Percentiles rank a stretch among this genome's conserved stretches.
Conservation (phyloP, 2,888 invertebrate genomes). For the Melangyna quadrimaculata region DNA sequence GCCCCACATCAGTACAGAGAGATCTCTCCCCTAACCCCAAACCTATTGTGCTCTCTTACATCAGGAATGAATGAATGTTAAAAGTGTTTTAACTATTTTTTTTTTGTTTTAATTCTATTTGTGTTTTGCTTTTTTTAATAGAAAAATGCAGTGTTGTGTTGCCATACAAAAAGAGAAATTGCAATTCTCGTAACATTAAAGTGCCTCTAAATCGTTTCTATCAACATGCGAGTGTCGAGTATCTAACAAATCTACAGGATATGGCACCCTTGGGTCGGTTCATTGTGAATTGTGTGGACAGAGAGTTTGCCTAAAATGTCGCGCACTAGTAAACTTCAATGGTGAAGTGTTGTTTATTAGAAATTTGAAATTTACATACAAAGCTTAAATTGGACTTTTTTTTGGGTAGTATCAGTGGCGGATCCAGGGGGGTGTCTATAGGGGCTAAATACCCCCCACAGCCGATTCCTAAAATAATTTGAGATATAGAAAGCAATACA, state of each 20-base stretch:
- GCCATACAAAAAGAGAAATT: slow-evolving; percentile 61
- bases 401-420: no score
- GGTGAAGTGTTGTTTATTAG: slow-evolving; percentile 53
- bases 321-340: slow-evolving; percentile 9
- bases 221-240: slow-evolving; percentile 23
- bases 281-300: not conserved
- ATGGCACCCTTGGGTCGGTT: not conserved
- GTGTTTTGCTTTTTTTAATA: not conserved
- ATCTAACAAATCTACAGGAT: slow-evolving; percentile 1
- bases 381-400: no score
- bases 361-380: slow-evolving; percentile 56
- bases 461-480: no score
- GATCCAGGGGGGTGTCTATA: no score
- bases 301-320: slow-evolving; percentile 58
- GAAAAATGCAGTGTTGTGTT: slow-evolving; percentile 41
- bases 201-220: slow-evolving; percentile 66
- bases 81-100: slow-evolving; percentile 38
- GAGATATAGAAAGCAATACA: no score
- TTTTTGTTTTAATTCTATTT: not conserved
- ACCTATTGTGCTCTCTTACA: not conserved
- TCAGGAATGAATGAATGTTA: slow-evolving; percentile 18
- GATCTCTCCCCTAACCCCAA: not conserved
- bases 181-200: slow-evolving; percentile 67
- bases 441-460: no score
- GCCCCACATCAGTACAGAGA: slow-evolving; percentile 19